Base-by-base conservation (phyloP, 2,888 invertebrate genomes). In the Biston betularia region DNA sequence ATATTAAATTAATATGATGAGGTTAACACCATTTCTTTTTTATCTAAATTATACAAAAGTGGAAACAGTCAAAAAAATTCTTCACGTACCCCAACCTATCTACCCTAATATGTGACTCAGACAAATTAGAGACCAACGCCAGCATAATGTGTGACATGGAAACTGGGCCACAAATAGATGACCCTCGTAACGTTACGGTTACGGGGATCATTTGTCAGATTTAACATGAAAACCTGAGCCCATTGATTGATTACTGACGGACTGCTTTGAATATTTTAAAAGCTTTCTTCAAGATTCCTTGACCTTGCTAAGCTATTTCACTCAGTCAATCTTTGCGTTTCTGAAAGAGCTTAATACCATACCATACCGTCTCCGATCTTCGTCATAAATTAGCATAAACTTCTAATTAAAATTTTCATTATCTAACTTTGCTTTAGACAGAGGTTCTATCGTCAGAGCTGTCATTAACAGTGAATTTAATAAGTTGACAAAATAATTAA, bases 341-440 rank as follows among this genome's bases (percentile, higher is more conserved):
- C 38, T 73, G 73, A 78, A 74, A 59, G 74, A 75, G 76, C 75
- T 81, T 78, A 79, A 77, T 69, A 56, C 66, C 63, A 55, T 49
- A 53, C 65, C 59, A 77, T 69, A 56, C 66, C 63, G 56, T 49
- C 54, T 65, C 59, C 67, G 55, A 73, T 72, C 74, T 72, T 70
- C 70, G 58, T 75, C 73, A 72, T 50, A 76, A 83, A 88, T 88
- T 86, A 82, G 64, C 87, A 87, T 87, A 83, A 85, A 84, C 74
- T 80, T 73, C 66, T 79, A 82, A 86, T 86, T 82, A 82, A 83
- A 82, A 84, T 84, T 81, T 82, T 79, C 79, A 75, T 77, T 75
- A 78, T 76, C 66, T 67, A 74, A 75, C 65, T 77, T 75, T 66
- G 53, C 58, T 62, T 72, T 65, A 52, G 57, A 48, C 44, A 61